Evolutionary conservation across 1,140 invertebrate species (phyloP), one percentile per base, ranked within the genome.

Genomic region (Hestina assimilis): DNA sequence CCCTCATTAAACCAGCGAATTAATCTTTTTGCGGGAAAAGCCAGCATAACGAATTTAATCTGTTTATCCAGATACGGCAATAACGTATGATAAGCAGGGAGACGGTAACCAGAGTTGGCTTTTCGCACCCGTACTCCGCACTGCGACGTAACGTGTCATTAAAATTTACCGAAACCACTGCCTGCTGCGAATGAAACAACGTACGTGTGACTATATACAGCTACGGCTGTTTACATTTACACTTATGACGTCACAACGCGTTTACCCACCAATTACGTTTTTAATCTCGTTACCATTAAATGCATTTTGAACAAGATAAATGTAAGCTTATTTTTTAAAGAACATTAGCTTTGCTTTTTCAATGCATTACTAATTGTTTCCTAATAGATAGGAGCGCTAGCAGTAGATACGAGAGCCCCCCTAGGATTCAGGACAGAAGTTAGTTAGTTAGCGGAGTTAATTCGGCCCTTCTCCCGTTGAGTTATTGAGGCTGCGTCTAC

Each of bases 141-240:
- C 55, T 79, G 75, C 75, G 80, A 68, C 78, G 69, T 58, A 69
- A 63, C 67, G 67, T 74, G 60, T 60, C 75, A 74, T 76, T 81
- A 74, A 81, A 78, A 78, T 79, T 78, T 68, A 79, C 66, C 65
- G 70, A 75, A 79, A 69, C 64, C 68, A 53, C 67, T 57, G 73
- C 64, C 58, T 69, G 64, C 51, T 69, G 64, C 51, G 59, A 75
- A 62, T 70, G 69, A 69, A 72, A 70, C 69, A 69, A 79, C 70
- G 52, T 64, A 60, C 59, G 40, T 51, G 53, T 19, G 15, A n/a
- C 41, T n/a, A 26, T 29, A 52, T 19, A 41, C 58, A 55, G 53
- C 62, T 67, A 64, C 58, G 57, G 53, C 62, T 67, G 63, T 75
- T 74, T 76, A 63, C 66, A 71, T 64, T 66, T 59, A 59, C 57